Percentiles rank a stretch among this genome's conserved stretches.
These are phyloP conservation scores for Hypomecis atomaria DNA, from an alignment of 2,888 invertebrate genomes.

Conservation along the genomic window DNA sequence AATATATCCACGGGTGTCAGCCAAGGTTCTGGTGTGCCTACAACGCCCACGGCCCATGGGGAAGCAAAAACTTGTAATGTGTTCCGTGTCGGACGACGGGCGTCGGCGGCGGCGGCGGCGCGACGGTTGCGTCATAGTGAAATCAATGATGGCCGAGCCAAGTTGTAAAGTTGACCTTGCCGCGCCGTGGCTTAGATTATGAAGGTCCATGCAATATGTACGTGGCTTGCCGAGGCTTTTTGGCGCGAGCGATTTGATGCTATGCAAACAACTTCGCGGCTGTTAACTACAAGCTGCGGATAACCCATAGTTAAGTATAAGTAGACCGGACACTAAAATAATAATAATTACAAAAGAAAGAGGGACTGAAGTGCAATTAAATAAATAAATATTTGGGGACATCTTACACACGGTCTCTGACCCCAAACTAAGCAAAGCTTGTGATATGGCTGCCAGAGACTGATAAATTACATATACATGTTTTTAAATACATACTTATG, in stretches of 20 bases:
- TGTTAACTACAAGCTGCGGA: too few relatives aligned
- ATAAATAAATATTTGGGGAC: too few relatives aligned
- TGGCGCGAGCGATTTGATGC: neutral
- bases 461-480: too few relatives aligned
- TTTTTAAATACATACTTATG: too few relatives aligned
- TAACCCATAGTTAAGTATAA: too few relatives aligned
- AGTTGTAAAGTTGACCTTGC: slow-evolving; percentile 81
- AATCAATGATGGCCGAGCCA: slow-evolving; percentile 73
- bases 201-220: slow-evolving; percentile 35
- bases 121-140: slow-evolving; percentile 73
- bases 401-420: too few relatives aligned
- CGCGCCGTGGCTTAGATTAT: slow-evolving; percentile 28
- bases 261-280: too few relatives aligned
- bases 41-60: slow-evolving; percentile 50
- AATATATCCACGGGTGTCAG: slow-evolving; percentile 11
- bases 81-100: slow-evolving; percentile 54
- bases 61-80: slow-evolving; percentile 64
- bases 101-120: slow-evolving; percentile 48
- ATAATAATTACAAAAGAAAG: too few relatives aligned
- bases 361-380: too few relatives aligned
- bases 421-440: too few relatives aligned
- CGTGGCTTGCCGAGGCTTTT: neutral
- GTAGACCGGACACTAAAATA: too few relatives aligned
- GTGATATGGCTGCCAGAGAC: too few relatives aligned
- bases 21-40: slow-evolving; percentile 39